Conservation (phyloP, 1,140 invertebrate genomes). For the Drosophila lacertosa region DNA sequence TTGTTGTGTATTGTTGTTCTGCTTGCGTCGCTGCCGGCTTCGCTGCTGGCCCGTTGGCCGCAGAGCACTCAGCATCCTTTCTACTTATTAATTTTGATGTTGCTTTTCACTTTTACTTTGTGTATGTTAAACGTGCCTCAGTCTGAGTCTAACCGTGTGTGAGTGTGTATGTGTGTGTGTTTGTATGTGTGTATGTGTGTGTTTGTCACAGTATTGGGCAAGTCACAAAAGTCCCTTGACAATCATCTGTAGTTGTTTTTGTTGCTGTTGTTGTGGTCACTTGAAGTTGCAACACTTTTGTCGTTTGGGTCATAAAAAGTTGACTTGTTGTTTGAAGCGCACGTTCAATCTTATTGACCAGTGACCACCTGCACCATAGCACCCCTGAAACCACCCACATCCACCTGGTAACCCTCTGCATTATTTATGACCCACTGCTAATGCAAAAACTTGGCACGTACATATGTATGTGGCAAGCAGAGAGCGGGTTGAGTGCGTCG, state of each 20-base stretch:
- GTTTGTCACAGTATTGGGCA: slow-evolving; percentile 22
- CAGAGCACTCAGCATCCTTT: slow-evolving; percentile 68
- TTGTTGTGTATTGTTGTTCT: slow-evolving; percentile 34
- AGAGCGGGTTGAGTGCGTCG: slow-evolving; percentile 40
- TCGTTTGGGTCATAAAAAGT: slow-evolving; percentile 31
- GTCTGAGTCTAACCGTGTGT: slow-evolving; percentile 14
- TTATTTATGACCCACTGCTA: slow-evolving; percentile 62
- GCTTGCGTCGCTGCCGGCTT: slow-evolving; percentile 31
- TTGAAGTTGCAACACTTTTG: slow-evolving; percentile 23
- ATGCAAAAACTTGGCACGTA: slow-evolving; percentile 51
- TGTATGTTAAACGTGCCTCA: slow-evolving; percentile 67
- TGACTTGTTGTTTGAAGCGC: slow-evolving; percentile 31
- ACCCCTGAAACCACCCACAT: slow-evolving; percentile 1
- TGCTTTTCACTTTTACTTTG: slow-evolving; percentile 83
- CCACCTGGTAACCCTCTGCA: slow-evolving; percentile 52
- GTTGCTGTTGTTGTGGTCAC: slow-evolving; percentile 23
- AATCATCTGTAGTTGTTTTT: slow-evolving; percentile 42
- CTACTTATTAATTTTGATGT: slow-evolving; percentile 81
- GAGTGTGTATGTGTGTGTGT: not conserved
- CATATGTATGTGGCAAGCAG: slow-evolving; percentile 6
- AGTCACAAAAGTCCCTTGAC: slow-evolving; percentile 23
- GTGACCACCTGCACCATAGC: slow-evolving; percentile 10
- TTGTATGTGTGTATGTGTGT: slow-evolving; percentile 11
- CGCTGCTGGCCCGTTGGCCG: slow-evolving; percentile 25
- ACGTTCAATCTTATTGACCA: slow-evolving; percentile 29